These are phyloP conservation scores for Drosophila auraria DNA, from an alignment of 1,140 invertebrate species.

Conservation along the genomic window DNA sequence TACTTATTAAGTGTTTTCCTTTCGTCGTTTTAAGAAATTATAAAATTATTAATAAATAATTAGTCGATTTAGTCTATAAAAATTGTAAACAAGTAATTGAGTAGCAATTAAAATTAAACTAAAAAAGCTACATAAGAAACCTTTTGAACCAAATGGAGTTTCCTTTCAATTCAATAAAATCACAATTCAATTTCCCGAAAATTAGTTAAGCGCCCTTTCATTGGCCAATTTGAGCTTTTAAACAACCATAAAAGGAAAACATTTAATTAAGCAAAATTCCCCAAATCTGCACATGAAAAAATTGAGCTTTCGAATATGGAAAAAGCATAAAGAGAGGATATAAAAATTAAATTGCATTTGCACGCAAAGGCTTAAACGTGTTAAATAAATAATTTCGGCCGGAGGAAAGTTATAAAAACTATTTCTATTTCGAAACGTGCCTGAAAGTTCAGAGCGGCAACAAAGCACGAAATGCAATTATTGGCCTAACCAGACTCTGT, in stretches of 20 bases:
- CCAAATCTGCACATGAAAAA: background rate
- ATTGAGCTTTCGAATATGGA: background rate
- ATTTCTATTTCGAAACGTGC: conserved; percentile 26
- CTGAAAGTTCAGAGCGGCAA: conserved; percentile 1
- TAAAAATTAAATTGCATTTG: conserved; percentile 1
- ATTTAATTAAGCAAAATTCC: conserved; percentile 7
- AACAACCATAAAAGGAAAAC: background rate
- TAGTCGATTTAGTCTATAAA: too few species aligned
- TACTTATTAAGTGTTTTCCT: too few species aligned
- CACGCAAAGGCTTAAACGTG: conserved; percentile 4
- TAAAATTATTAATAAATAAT: too few species aligned
- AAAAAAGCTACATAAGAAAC: background rate
- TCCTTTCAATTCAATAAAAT: background rate
- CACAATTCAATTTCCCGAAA: background rate
- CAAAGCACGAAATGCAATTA: conserved; percentile 21
- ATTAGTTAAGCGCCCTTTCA: background rate
- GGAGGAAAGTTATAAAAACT: conserved; percentile 16
- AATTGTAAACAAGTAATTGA: too few species aligned
- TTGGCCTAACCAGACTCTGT: background rate
- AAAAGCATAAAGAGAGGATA: too few species aligned
- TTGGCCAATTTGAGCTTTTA: background rate
- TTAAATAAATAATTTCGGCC: conserved; percentile 16
- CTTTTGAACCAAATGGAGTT: background rate
- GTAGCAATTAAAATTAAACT: too few species aligned
- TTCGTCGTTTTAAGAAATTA: too few species aligned